A percentile compares a stretch with the other conserved stretches of the same genome.
Conservation (phyloP, 1,140 invertebrate species). For the Drosophila lacteicornis region DNA sequence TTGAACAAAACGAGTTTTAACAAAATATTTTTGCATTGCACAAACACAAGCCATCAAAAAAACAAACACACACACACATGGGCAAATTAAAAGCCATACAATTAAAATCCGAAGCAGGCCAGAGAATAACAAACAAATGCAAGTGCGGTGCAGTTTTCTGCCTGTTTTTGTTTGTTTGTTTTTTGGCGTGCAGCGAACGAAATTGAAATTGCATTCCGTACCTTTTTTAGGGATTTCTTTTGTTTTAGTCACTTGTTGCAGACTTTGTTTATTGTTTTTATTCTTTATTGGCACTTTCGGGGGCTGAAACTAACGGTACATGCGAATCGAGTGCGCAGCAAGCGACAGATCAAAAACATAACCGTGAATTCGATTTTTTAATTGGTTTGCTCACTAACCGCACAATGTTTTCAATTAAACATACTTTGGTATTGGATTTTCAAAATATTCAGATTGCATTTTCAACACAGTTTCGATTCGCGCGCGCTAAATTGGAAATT, state of each 20-base stretch:
- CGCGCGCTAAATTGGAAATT: too few species aligned
- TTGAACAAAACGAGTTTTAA: conserved; percentile 62
- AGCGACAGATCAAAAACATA: conserved; percentile 5
- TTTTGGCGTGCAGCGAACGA: conserved; percentile 7
- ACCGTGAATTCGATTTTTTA: background rate
- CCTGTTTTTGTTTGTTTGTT: conserved; percentile 11
- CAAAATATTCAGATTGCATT: background rate
- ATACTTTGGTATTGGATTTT: background rate
- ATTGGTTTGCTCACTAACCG: background rate
- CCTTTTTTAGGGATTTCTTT: conserved; percentile 10
- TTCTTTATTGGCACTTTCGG: conserved; percentile 31
- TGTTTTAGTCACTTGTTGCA: conserved; percentile 6
- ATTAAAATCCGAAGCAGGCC: conserved; percentile 49
- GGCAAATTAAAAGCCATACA: conserved; percentile 20
- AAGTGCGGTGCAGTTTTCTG: conserved; percentile 21
- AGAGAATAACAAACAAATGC: conserved; percentile 41
- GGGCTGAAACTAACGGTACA: conserved; percentile 23
- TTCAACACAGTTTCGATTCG: conserved; percentile 1
- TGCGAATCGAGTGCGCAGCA: conserved; percentile 24
- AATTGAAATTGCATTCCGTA: conserved; percentile 25
- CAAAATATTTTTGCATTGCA: conserved; percentile 67
- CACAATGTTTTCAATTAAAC: conserved; percentile 4
- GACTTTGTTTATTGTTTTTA: conserved; percentile 37
- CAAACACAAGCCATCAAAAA: conserved; percentile 49
- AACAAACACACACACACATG: conserved; percentile 33